Base-by-base conservation (phyloP, 2,888 invertebrate genomes). In the Parnassius apollo region DNA sequence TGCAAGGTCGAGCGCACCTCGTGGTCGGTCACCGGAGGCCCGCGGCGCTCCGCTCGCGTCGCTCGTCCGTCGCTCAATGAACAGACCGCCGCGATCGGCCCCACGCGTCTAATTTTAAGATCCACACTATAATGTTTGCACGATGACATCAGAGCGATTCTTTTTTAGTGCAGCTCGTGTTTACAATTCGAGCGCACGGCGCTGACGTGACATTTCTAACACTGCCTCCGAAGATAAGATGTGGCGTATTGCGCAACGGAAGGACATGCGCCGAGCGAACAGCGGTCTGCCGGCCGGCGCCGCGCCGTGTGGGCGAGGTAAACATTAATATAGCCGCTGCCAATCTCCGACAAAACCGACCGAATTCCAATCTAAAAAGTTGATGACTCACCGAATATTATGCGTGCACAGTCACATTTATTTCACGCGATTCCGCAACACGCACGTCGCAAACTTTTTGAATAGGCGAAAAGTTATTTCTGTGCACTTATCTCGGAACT, bases 51-150 rank as follows among this genome's bases (percentile, higher is more conserved):
- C 85, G 84, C 91, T 89, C 90, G 88, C 87, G 74, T 83, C 80
- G 91, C 89, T 77, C 84, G 86, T 83, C 82, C 86, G 89, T 88
- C 91, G 89, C 87, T 91, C 91, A 90, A 91, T 91, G 91, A 85
- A 88, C 83, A 84, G 79, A 76, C 76, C 79, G 76, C 81, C 81
- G 82, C 82, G 82, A 82, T 82, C 84, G 81, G 83, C 76, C 78
- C 53, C 80, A 78, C 84, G 82, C 80, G 79, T 85, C 90, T 91
- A 91, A 87, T 80, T 90, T 83, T 88, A 88, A 81, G 80, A 83
- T 88, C 76, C 80, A 86, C 84, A 83, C 73, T 83, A 81, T 82
- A 80, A 83, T 86, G 86, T 88, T 87, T 87, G 88, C 83, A 77
- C 81, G 83, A 82, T 91, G 91, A 91, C 91, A 91, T 91, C 91